Evolutionary conservation across 2,113 vertebrate species (phyloP), one percentile per base, ranked within the genome.

Genomic region (Rhinoderma darwinii): DNA sequence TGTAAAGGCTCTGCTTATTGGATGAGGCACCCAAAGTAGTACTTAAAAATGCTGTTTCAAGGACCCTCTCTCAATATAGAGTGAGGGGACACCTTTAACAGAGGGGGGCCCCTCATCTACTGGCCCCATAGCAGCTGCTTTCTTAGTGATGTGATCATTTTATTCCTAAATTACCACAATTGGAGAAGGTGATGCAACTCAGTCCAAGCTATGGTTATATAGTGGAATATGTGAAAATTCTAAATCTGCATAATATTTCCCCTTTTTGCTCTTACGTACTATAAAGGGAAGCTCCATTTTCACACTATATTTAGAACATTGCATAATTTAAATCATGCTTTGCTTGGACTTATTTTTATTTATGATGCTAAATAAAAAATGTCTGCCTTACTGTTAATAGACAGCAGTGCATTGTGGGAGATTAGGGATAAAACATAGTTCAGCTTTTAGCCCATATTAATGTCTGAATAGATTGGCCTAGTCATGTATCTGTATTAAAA

Each of bases 401-500:
- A 56, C 2, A 56, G 20, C 54, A 56, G 54, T 22, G 54, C 4
- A 22, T 56, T 25, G 5, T 56, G 20, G 54, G 54, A 25, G 5
- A 20, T 56, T 7, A 25, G 22, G 22, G n/a, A n/a, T 20, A 22
- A 18, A 20, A 56, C 54, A 56, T 22, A 56, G 22, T 25, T 20
- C 18, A 27, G 14, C 4, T 12, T 6, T 61, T 27, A 61, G 27
- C 9, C 27, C 3, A 30, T 27, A 32, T 66, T n/a, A 66, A 30
- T 66, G 12, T 30, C 63, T 68, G 56, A 8, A 61, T 27, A 25
- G 54, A 59, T n/a, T n/a, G 54, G 20, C 22, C 20, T 68, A 68
- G 63, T 17, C 63, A 73, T 20, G 17, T 32, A 8, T 73, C 37
- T 0, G 37, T 73, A 41, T 73, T 73, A 27, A 91, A 89, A 39